phyloP scores from a whole-genome alignment of 2,888 invertebrate species.

The Amblyteles armatorius region DNA sequence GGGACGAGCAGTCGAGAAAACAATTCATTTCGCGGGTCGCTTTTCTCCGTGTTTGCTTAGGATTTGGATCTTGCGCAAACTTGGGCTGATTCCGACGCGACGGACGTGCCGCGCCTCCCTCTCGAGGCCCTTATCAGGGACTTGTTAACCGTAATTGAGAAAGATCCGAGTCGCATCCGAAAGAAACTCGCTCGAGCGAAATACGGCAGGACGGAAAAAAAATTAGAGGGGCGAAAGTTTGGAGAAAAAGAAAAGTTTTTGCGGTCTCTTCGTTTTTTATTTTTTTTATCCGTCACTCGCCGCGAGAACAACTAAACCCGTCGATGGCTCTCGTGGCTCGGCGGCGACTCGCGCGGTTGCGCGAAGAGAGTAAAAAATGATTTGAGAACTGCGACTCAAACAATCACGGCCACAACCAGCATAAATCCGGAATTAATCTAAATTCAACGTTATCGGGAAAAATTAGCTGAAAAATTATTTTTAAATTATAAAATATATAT shows the following conservation, averaged over 20 bases:
- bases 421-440: not conserved
- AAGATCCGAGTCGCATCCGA: not conserved
- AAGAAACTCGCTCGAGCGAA: constrained; percentile 21
- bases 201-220: not conserved
- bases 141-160: constrained; percentile 15
- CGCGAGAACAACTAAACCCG: not conserved
- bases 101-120: not conserved
- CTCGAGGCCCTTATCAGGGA: not conserved
- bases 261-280: not conserved
- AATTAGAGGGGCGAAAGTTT: not conserved
- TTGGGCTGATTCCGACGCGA: not conserved
- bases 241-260: not conserved
- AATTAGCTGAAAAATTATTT: constrained; percentile 1
- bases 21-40: not conserved
- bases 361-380: not conserved
- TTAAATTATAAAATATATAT: not conserved
- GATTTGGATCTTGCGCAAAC: not conserved
- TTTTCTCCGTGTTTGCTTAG: constrained; percentile 6
- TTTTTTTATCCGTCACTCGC: constrained; percentile 1
- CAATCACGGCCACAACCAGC: constrained; percentile 14
- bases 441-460: not conserved
- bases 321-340: constrained; percentile 12
- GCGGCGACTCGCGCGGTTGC: not conserved
- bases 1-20: not conserved
- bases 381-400: constrained; percentile 7